Conservation (phyloP, 2,797 vertebrate species). For the Ceryle rudis region DNA sequence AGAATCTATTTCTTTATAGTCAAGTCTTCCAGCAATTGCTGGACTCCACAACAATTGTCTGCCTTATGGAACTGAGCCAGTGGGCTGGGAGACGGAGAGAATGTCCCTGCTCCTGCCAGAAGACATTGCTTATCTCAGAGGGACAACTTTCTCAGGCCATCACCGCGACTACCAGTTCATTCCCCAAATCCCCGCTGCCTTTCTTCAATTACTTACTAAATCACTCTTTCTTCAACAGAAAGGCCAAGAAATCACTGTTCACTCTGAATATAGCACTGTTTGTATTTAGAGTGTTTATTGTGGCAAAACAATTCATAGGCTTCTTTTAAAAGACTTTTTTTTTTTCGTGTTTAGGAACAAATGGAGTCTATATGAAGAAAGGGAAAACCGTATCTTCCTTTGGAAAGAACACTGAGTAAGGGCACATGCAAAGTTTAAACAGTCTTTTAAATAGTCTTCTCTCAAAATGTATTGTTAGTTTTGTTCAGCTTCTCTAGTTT, state of each 20-base stretch:
- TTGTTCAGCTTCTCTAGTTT: slow-evolving; percentile 33
- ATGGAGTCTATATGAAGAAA: slow-evolving; percentile 18
- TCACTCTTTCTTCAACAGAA: background rate
- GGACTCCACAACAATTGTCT: background rate
- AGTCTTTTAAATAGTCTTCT: slow-evolving; percentile 23
- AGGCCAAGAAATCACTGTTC: background rate
- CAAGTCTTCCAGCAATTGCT: background rate
- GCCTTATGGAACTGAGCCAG: background rate
- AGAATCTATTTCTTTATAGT: background rate
- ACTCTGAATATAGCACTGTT: slow-evolving; percentile 10
- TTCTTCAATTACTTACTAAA: background rate
- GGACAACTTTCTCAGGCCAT: background rate
- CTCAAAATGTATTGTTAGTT: slow-evolving; percentile 46
- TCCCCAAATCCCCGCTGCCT: background rate
- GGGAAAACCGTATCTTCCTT: background rate
- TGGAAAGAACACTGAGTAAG: slow-evolving; percentile 53
- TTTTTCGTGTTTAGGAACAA: slow-evolving; percentile 58
- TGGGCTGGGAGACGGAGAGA: background rate
- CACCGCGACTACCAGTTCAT: background rate
- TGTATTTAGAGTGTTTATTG: slow-evolving; percentile 50
- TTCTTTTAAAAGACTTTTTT: slow-evolving; percentile 69
- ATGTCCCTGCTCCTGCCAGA: background rate
- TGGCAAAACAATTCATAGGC: slow-evolving; percentile 70
- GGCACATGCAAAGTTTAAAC: slow-evolving; percentile 60
- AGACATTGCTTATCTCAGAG: background rate